phyloP scores from a whole-genome alignment of 1,140 invertebrate species.

The Drosophila ohnishii region DNA sequence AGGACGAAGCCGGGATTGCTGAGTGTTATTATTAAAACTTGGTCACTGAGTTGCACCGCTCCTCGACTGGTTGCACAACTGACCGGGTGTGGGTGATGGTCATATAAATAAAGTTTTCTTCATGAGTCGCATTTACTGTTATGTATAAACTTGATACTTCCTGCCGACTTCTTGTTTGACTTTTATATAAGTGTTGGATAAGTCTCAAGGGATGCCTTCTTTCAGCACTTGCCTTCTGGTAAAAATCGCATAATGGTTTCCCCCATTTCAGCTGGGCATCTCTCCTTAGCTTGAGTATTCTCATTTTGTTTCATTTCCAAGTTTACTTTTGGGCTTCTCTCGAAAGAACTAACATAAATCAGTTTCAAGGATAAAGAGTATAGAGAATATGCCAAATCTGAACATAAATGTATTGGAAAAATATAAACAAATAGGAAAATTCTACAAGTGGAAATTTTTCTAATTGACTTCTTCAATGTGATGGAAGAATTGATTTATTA shows the following conservation, averaged over 20 bases:
- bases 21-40: conserved; percentile 66
- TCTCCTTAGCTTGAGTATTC: not conserved
- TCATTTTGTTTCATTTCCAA: not conserved
- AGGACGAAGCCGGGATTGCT: conserved; percentile 14
- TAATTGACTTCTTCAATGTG: not conserved
- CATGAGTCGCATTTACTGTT: conserved; percentile 60
- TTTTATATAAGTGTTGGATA: conserved; percentile 56
- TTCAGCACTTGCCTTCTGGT: not conserved
- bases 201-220: conserved; percentile 15
- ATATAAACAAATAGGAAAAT: conserved; percentile 3
- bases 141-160: conserved; percentile 50
- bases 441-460: not conserved
- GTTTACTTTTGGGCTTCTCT: conserved; percentile 42
- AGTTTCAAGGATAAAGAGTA: conserved; percentile 35
- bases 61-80: conserved; percentile 45
- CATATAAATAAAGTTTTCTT: conserved; percentile 34
- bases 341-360: conserved; percentile 17
- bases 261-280: conserved; percentile 11
- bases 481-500: not conserved
- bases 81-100: not conserved
- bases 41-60: conserved; percentile 42
- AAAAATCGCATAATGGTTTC: conserved; percentile 11
- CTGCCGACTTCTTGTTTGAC: conserved; percentile 26
- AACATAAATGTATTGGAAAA: conserved; percentile 22
- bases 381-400: conserved; percentile 22